Percentiles rank a stretch among this genome's conserved stretches.
Evolutionary conservation across 1,140 invertebrate species (phyloP).

Genomic region (Ladona fulva): DNA sequence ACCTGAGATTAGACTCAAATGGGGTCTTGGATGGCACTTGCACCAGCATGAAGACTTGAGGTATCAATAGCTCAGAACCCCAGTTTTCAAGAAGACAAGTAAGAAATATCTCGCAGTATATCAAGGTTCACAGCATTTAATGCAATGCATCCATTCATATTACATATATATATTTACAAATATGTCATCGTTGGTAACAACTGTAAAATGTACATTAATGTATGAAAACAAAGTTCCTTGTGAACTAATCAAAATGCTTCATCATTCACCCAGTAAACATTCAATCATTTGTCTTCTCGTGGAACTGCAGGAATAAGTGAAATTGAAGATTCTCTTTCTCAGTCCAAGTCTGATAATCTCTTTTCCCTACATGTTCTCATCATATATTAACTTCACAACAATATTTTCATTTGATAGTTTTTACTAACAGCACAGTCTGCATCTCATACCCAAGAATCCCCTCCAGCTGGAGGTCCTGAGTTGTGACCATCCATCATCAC

Average conservation of each 20-base stretch:
- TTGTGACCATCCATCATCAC: slow-evolving; percentile 34
- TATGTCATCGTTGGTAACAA: slow-evolving; percentile 16
- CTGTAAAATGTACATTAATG: slow-evolving; percentile 19
- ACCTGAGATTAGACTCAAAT: slow-evolving; percentile 19
- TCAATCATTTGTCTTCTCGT: slow-evolving; percentile 10
- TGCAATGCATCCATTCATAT: slow-evolving; percentile 18
- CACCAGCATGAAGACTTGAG: slow-evolving; percentile 14
- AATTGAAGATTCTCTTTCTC: neutral
- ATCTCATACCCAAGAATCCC: slow-evolving; percentile 48
- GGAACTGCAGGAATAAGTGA: neutral
- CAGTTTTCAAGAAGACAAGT: slow-evolving; percentile 6
- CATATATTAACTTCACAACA: neutral
- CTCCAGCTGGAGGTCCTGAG: slow-evolving; percentile 39
- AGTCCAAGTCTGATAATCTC: neutral
- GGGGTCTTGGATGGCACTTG: slow-evolving; percentile 19
- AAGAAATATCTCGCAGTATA: neutral
- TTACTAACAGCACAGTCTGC: neutral
- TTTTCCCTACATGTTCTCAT: neutral
- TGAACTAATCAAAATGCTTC: slow-evolving; percentile 6
- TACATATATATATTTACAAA: slow-evolving; percentile 19
- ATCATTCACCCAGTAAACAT: slow-evolving; percentile 14
- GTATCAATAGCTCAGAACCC: neutral
- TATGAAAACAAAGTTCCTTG: slow-evolving; percentile 14
- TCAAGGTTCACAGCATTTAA: slow-evolving; percentile 12
- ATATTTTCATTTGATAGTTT: neutral